phyloP scores from a whole-genome alignment of 2,888 invertebrate genomes.

The Labia minor region DNA sequence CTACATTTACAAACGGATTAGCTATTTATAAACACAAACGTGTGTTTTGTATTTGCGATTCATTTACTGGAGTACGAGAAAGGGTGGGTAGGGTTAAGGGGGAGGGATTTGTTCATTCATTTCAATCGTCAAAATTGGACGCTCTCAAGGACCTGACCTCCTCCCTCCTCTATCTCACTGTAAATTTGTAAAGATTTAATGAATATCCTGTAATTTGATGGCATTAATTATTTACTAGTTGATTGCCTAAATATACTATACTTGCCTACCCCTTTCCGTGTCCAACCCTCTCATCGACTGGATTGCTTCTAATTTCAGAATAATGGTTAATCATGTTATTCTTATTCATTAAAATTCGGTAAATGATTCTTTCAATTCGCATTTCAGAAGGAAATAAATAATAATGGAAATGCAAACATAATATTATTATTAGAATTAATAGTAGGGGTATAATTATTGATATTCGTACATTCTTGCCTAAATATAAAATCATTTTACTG shows the following conservation, averaged over 20 bases:
- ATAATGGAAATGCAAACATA: too few relatives aligned
- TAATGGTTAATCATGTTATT: not conserved
- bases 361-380: not conserved
- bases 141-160: not conserved
- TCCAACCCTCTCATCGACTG: too few relatives aligned
- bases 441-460: too few relatives aligned
- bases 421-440: too few relatives aligned
- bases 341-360: not conserved
- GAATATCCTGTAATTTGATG: conserved; percentile 13
- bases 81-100: too few relatives aligned
- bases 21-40: not conserved
- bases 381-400: too few relatives aligned
- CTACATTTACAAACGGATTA: conserved; percentile 13
- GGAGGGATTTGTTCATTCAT: not conserved
- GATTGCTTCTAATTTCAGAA: not conserved
- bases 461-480: too few relatives aligned
- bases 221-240: conserved; percentile 2
- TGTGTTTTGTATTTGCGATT: not conserved
- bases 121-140: not conserved
- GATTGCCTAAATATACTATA: conserved; percentile 9
- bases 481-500: too few relatives aligned
- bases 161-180: not conserved
- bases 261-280: not conserved
- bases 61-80: not conserved
- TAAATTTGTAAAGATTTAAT: not conserved